A percentile compares a stretch with the other conserved stretches of the same genome.
Evolutionary conservation across 1,140 invertebrate genomes (phyloP).

Genomic region (Copidosoma floridanum): DNA sequence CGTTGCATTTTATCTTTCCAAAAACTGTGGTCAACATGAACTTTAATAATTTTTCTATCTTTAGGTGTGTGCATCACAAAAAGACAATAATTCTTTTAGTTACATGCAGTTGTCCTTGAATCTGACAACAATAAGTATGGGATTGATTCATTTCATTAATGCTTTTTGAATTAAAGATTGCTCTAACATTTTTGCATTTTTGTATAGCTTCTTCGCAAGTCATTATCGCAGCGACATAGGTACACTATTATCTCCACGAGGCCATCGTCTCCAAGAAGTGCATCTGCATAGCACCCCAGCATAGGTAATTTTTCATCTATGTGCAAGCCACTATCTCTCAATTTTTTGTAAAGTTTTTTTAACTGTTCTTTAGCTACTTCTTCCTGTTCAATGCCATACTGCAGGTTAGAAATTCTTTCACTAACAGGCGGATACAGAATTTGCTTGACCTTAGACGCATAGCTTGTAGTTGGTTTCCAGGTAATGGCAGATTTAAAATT

Average conservation of each 20-base stretch:
- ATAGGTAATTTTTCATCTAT: conserved; percentile 39
- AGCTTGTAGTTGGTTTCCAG: conserved; percentile 31
- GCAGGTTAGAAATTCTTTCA: conserved; percentile 15
- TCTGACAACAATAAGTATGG: conserved; percentile 37
- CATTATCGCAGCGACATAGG: conserved; percentile 24
- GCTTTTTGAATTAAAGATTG: conserved; percentile 15
- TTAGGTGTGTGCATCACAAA: conserved; percentile 31
- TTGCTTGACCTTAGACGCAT: conserved; percentile 31
- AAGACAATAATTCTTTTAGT: conserved; percentile 30
- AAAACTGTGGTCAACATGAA: conserved; percentile 19
- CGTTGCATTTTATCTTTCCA: conserved; percentile 24
- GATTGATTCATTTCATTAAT: conserved; percentile 27
- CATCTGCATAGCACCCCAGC: conserved; percentile 51
- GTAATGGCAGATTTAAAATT: conserved; percentile 44
- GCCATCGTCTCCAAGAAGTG: conserved; percentile 41
- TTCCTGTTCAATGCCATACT: conserved; percentile 42
- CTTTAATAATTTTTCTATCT: conserved; percentile 22
- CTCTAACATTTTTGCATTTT: background rate
- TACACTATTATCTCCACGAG: conserved; percentile 47
- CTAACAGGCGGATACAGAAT: conserved; percentile 37
- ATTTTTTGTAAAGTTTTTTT: conserved; percentile 30
- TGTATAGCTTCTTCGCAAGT: conserved; percentile 17
- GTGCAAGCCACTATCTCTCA: conserved; percentile 47
- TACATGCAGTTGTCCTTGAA: conserved; percentile 39
- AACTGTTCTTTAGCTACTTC: conserved; percentile 35